A percentile compares a stretch with the other conserved stretches of the same genome.
phyloP scores from a whole-genome alignment of 2,113 vertebrate species.

The Crotophaga sulcirostris region DNA sequence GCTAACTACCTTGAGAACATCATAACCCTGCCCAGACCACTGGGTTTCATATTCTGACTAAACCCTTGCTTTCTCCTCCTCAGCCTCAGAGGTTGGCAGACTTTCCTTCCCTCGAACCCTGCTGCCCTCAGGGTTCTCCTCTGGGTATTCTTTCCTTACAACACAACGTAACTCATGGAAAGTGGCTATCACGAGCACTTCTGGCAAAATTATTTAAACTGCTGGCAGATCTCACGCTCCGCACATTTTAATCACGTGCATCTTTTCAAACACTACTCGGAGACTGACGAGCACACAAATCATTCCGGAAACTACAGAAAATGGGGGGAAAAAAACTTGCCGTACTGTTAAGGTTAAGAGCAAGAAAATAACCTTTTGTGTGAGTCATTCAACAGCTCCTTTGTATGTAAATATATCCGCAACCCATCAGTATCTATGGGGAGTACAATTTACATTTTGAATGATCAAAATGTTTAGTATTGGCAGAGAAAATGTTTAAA shows the following conservation, averaged over 20 bases:
- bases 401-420: conserved; percentile 49
- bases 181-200: not conserved
- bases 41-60: not conserved
- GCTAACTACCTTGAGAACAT: not conserved
- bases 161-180: not conserved
- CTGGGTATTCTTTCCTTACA: not conserved
- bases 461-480: conserved; percentile 67
- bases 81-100: no score
- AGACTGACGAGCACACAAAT: not conserved
- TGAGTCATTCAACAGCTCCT: conserved; percentile 45
- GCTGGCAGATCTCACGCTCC: not conserved
- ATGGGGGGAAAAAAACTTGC: not conserved
- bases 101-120: not conserved
- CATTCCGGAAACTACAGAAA: not conserved
- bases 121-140: not conserved
- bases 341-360: not conserved
- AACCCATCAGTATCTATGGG: conserved; percentile 53
- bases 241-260: not conserved
- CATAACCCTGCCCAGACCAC: not conserved
- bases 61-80: not conserved
- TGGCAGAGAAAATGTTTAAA: conserved; percentile 70
- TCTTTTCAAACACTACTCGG: not conserved
- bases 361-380: not conserved
- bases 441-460: conserved; percentile 73
- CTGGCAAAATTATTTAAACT: not conserved